phyloP scores from a whole-genome alignment of 2,888 invertebrate genomes.

The Andrena camellia region DNA sequence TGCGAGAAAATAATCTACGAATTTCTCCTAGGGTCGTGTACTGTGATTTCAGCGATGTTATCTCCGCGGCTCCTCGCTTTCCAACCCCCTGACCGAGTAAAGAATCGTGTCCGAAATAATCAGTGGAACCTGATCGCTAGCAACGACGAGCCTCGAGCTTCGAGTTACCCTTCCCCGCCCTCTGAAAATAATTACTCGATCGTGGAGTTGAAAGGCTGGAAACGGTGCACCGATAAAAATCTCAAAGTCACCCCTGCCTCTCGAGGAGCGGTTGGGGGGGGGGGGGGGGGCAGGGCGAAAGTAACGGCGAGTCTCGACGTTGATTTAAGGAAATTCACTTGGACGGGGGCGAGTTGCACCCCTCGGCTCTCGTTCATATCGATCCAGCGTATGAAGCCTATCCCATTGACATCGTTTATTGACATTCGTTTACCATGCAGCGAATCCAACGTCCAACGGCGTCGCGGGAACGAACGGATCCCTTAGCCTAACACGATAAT shows the following conservation, averaged over 20 bases:
- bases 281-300: no score
- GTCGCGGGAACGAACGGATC: slow-evolving; percentile 8
- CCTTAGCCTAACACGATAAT: slow-evolving; percentile 43
- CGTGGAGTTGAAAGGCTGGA: slow-evolving; percentile 9
- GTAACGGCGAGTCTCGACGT: neutral
- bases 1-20: slow-evolving; percentile 61
- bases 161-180: neutral
- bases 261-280: no score
- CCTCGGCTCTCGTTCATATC: slow-evolving; percentile 56
- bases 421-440: slow-evolving; percentile 47
- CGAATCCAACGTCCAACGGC: slow-evolving; percentile 58
- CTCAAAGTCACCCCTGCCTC: neutral
- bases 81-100: slow-evolving; percentile 9
- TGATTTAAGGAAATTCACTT: slow-evolving; percentile 9
- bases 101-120: neutral
- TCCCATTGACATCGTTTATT: slow-evolving; percentile 55
- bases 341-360: neutral
- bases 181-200: neutral
- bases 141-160: neutral
- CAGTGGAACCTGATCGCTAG: neutral
- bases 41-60: slow-evolving; percentile 33
- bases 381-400: slow-evolving; percentile 71
- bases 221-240: slow-evolving; percentile 5
- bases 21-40: slow-evolving; percentile 57
- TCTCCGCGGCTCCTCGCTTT: slow-evolving; percentile 14